These are phyloP conservation scores for Spermophilus dauricus DNA, from an alignment of 2,113 vertebrate genomes.

Conservation along the genomic window DNA sequence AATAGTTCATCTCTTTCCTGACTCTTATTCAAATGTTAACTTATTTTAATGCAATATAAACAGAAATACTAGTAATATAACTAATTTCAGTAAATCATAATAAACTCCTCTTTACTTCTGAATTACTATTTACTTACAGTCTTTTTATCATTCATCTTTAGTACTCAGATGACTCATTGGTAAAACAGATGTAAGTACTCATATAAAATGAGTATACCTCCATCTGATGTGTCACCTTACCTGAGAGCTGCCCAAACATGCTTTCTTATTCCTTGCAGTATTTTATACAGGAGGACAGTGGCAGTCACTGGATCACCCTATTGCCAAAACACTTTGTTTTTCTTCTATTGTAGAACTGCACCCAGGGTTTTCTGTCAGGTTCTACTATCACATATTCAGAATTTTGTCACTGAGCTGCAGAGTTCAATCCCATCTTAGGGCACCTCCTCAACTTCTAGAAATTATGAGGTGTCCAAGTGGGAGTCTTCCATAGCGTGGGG, in stretches of 20 bases:
- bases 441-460: background rate
- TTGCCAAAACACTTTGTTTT: background rate
- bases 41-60: background rate
- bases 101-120: background rate
- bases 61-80: background rate
- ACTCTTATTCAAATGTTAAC: background rate
- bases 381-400: background rate
- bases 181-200: background rate
- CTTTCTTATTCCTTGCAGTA: background rate
- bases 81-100: background rate
- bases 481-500: background rate
- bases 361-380: background rate
- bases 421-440: background rate
- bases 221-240: background rate
- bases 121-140: background rate
- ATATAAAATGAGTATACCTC: background rate
- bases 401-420: background rate
- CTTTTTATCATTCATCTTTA: background rate
- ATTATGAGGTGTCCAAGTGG: background rate
- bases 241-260: background rate
- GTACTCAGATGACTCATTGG: background rate
- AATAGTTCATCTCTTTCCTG: background rate
- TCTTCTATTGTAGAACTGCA: background rate
- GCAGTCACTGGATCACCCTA: background rate
- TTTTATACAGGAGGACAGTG: background rate